phyloP scores from a whole-genome alignment of 2,888 invertebrate species.

The Ichneumoninae sp. region DNA sequence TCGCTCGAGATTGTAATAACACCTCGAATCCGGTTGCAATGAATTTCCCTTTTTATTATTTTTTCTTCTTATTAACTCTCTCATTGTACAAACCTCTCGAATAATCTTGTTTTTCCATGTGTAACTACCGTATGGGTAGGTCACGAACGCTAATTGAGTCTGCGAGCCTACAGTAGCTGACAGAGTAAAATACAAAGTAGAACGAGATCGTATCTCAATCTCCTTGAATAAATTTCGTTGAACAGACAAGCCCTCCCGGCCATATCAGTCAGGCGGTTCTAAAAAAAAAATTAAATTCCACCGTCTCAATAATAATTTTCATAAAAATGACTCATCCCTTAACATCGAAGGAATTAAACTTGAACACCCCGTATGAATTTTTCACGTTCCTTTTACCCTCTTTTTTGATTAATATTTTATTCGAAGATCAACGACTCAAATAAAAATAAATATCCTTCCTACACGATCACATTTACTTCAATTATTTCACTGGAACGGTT shows the following conservation, averaged over 20 bases:
- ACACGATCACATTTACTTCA: background rate
- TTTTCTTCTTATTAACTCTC: background rate
- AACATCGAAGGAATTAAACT: background rate
- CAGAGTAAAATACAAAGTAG: conserved; percentile 8
- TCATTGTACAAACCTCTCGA: background rate
- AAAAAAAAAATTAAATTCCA: background rate
- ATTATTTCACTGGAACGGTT: background rate
- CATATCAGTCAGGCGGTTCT: background rate
- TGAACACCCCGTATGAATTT: background rate
- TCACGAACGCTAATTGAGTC: conserved; percentile 29
- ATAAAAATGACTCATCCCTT: background rate
- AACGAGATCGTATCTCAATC: conserved; percentile 19
- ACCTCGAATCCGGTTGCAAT: conserved; percentile 7
- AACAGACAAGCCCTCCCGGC: background rate
- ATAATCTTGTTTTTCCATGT: conserved; percentile 3
- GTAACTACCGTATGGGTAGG: conserved; percentile 10
- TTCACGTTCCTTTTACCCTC: background rate
- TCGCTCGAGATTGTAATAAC: conserved; percentile 1
- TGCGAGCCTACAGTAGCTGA: conserved; percentile 1
- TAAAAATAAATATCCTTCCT: background rate
- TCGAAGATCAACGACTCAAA: background rate
- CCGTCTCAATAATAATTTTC: background rate
- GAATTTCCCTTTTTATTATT: background rate
- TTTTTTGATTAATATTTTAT: background rate
- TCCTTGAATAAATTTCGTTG: conserved; percentile 6